Evolutionary conservation across 2,797 vertebrate species (phyloP).

Genomic region (Varecia variegata): DNA sequence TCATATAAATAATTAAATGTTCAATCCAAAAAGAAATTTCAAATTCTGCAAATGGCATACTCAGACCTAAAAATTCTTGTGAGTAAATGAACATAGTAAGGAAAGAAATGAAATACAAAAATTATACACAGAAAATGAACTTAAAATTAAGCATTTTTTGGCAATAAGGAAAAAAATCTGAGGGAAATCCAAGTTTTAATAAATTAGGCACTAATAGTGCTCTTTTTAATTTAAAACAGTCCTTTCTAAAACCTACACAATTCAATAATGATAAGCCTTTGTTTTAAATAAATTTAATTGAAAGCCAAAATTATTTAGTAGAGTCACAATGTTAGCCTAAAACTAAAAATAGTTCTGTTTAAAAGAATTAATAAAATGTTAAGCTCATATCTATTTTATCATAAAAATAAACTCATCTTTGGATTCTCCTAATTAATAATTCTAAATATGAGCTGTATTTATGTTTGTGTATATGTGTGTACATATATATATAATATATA

Average conservation of each 20-base stretch:
- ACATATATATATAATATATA: not conserved
- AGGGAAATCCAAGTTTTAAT: slow-evolving; percentile 50
- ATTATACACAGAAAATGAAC: not conserved
- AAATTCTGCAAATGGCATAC: slow-evolving; percentile 36
- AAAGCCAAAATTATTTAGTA: slow-evolving; percentile 45
- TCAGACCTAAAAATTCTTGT: slow-evolving; percentile 32
- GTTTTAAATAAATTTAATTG: slow-evolving; percentile 40
- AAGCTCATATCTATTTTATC: slow-evolving; percentile 40
- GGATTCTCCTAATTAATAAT: slow-evolving; percentile 21
- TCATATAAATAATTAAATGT: slow-evolving; percentile 48
- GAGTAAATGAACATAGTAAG: slow-evolving; percentile 31
- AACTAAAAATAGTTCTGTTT: slow-evolving; percentile 35
- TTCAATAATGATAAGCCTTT: slow-evolving; percentile 26
- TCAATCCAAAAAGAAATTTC: slow-evolving; percentile 59
- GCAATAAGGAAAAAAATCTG: slow-evolving; percentile 49
- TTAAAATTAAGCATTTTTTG: slow-evolving; percentile 65
- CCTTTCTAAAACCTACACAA: slow-evolving; percentile 37
- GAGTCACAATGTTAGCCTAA: not conserved
- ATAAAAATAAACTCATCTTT: slow-evolving; percentile 29
- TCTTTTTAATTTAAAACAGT: slow-evolving; percentile 43
- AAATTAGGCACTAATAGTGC: not conserved
- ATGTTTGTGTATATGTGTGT: not conserved
- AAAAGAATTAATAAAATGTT: slow-evolving; percentile 51
- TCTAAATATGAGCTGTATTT: slow-evolving; percentile 31
- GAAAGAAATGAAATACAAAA: slow-evolving; percentile 41